Evolutionary conservation across 2,113 vertebrate genomes (phyloP).

Genomic region (Promerops cafer): DNA sequence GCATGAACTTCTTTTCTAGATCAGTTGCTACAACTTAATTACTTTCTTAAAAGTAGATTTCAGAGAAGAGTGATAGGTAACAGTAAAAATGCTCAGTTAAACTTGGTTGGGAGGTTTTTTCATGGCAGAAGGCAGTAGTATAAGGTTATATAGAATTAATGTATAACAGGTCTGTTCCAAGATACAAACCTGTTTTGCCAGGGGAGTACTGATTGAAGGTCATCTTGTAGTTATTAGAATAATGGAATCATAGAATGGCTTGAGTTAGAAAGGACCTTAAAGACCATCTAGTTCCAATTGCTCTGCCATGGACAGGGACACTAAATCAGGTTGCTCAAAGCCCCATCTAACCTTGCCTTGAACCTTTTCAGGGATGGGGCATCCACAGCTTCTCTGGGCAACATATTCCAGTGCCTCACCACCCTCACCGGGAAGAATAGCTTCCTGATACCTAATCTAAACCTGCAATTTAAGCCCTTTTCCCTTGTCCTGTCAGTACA

Average conservation of each 20-base stretch:
- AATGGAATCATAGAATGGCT: not conserved
- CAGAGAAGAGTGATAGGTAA: not conserved
- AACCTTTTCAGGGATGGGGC: not conserved
- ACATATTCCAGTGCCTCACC: not conserved
- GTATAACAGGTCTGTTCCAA: not conserved
- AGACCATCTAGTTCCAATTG: not conserved
- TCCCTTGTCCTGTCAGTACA: not conserved
- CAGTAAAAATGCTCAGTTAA: not conserved
- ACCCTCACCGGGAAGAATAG: not conserved
- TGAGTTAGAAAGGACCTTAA: not conserved
- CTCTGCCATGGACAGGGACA: not conserved
- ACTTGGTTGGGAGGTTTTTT: not conserved
- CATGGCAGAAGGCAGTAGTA: not conserved
- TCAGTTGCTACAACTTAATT: not conserved
- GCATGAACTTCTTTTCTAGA: not conserved
- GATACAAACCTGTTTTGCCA: not conserved
- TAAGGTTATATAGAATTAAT: not conserved
- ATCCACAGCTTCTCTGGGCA: not conserved
- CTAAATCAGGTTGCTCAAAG: not conserved
- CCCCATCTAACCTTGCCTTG: not conserved
- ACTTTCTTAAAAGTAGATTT: not conserved
- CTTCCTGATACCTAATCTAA: not conserved
- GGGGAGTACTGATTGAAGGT: not conserved
- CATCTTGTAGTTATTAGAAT: not conserved
- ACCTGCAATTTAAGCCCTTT: not conserved